These are phyloP conservation scores for Drosophila nigromelanica DNA, from an alignment of 1,140 invertebrate species.

Conservation along the genomic window DNA sequence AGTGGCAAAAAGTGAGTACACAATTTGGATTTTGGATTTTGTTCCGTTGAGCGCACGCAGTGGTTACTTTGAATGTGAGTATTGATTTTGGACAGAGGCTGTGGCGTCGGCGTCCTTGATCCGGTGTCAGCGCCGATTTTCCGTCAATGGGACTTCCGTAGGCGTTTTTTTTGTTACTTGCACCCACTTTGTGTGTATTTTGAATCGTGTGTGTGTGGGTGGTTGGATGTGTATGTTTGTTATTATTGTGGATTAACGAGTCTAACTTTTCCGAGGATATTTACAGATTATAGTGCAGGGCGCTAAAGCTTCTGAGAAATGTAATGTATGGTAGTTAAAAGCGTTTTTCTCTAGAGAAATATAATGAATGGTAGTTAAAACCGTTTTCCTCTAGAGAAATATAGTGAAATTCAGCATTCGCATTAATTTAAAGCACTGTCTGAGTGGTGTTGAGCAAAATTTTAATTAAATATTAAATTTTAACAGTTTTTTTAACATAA, in stretches of 20 bases:
- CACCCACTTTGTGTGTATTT: constrained; percentile 33
- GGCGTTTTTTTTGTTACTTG: constrained; percentile 13
- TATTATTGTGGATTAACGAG: constrained; percentile 36
- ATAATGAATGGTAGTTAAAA: too few species aligned
- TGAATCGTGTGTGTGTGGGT: constrained; percentile 21
- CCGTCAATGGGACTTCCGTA: constrained; percentile 59
- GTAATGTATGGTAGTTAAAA: neutral
- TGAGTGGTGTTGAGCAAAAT: neutral
- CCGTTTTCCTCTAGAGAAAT: neutral
- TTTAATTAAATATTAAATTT: neutral
- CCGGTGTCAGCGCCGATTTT: constrained; percentile 70
- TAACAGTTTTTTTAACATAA: constrained; percentile 3
- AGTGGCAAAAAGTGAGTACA: constrained; percentile 10
- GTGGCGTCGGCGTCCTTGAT: constrained; percentile 64
- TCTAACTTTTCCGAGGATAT: constrained; percentile 15
- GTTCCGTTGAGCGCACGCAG: constrained; percentile 8
- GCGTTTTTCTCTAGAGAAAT: neutral
- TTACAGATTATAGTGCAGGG: constrained; percentile 12
- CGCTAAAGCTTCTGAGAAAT: neutral
- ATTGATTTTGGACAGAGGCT: constrained; percentile 68
- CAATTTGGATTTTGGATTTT: constrained; percentile 25
- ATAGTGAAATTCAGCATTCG: neutral
- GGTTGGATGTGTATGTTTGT: constrained; percentile 24
- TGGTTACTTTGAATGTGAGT: constrained; percentile 49
- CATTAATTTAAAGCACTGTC: neutral